Evolutionary conservation across 2,888 invertebrate species (phyloP).

Genomic region (Andricus quercusramuli): DNA sequence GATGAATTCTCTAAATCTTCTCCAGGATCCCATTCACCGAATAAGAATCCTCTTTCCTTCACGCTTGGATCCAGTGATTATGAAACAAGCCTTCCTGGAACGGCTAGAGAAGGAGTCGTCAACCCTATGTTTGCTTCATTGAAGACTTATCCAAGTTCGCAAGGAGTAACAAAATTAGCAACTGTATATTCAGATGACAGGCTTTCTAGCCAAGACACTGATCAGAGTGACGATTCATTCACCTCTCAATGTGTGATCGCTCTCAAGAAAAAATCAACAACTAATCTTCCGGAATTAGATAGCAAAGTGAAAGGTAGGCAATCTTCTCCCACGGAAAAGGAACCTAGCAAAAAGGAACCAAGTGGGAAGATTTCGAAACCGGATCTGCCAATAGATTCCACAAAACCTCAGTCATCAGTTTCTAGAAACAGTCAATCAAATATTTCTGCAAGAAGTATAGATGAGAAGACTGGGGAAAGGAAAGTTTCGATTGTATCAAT

Average conservation of each 20-base stretch:
- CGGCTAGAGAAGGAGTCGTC: neutral
- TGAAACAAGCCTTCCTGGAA: neutral
- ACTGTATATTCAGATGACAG: constrained; percentile 38
- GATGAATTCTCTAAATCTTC: constrained; percentile 22
- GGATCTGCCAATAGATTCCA: neutral
- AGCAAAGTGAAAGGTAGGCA: neutral
- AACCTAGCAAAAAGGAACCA: neutral
- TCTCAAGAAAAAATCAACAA: constrained; percentile 10
- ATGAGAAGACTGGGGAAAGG: constrained; percentile 33
- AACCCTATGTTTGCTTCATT: constrained; percentile 17
- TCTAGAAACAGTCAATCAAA: neutral
- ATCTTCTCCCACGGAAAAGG: neutral
- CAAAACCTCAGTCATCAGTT: neutral
- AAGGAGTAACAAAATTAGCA: constrained; percentile 11
- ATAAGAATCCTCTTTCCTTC: neutral
- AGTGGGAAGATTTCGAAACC: neutral
- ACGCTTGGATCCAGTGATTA: constrained; percentile 1
- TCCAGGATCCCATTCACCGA: neutral
- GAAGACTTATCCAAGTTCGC: constrained; percentile 18
- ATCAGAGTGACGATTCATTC: constrained; percentile 20
- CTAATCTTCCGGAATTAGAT: neutral
- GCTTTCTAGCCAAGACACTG: constrained; percentile 7
- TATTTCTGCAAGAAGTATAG: neutral
- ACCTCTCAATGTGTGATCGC: constrained; percentile 20
- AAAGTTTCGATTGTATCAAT: constrained; percentile 57